A percentile compares a stretch with the other conserved stretches of the same genome.
Conservation (phyloP, 2,113 vertebrate species). For the Serilophus lunatus region DNA sequence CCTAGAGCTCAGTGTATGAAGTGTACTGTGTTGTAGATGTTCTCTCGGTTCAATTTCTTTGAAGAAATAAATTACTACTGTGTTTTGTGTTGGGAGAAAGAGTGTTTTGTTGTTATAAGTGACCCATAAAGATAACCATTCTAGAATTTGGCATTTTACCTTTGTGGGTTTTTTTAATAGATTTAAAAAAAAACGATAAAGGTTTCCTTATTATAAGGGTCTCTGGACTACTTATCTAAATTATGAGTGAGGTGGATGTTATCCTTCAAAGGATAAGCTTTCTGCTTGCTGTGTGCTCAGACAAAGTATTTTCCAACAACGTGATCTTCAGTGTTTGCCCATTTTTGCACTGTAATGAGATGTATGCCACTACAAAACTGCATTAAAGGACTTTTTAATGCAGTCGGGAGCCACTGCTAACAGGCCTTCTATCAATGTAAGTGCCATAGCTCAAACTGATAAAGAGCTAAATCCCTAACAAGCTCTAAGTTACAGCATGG, state of each 20-base stretch:
- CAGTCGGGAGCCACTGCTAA: slow-evolving; percentile 57
- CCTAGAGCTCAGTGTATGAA: slow-evolving; percentile 30
- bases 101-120: slow-evolving; percentile 59
- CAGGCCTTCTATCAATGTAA: slow-evolving; percentile 58
- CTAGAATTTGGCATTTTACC: slow-evolving; percentile 17
- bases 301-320: slow-evolving; percentile 55
- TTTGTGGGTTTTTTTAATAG: slow-evolving; percentile 36
- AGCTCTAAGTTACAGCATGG: slow-evolving; percentile 45
- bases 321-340: slow-evolving; percentile 42
- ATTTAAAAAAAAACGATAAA: slow-evolving; percentile 46
- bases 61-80: slow-evolving; percentile 61
- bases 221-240: slow-evolving; percentile 57
- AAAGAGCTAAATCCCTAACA: slow-evolving; percentile 67
- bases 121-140: slow-evolving; percentile 55
- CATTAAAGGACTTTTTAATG: slow-evolving; percentile 60
- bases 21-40: slow-evolving; percentile 26
- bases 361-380: slow-evolving; percentile 46
- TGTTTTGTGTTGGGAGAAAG: slow-evolving; percentile 49
- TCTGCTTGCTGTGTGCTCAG: slow-evolving; percentile 33
- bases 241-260: slow-evolving; percentile 66
- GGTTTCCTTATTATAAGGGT: slow-evolving; percentile 36
- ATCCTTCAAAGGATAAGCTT: slow-evolving; percentile 50
- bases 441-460: slow-evolving; percentile 61
- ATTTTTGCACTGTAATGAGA: slow-evolving; percentile 51
- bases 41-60: slow-evolving; percentile 57